Percentiles rank a stretch among this genome's conserved stretches.
Conservation (phyloP, 2,888 invertebrate species). For the Dendrolimus houi region DNA sequence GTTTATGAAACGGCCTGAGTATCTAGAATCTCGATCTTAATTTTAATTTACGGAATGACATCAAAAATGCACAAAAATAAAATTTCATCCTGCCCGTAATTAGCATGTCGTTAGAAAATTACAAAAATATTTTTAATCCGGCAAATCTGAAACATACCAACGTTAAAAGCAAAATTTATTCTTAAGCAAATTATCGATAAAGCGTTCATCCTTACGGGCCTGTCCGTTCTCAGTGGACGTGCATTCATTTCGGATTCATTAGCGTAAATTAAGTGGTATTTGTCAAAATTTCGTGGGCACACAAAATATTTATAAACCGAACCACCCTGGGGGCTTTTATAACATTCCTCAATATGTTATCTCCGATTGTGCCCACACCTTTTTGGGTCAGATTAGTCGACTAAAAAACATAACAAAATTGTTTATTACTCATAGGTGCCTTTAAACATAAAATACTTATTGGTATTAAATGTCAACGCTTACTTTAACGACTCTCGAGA, state of each 20-base stretch:
- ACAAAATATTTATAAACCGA: slow-evolving; percentile 65
- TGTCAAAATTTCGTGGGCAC: slow-evolving; percentile 61
- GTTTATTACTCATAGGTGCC: slow-evolving; percentile 37
- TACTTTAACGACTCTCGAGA: slow-evolving; percentile 49
- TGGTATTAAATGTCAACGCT: slow-evolving; percentile 54
- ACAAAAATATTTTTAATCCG: not conserved
- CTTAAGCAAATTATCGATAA: not conserved
- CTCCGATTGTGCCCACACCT: slow-evolving; percentile 39
- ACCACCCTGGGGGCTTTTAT: slow-evolving; percentile 41
- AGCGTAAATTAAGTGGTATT: slow-evolving; percentile 74
- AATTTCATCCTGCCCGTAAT: no score
- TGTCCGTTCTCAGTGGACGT: slow-evolving; percentile 47
- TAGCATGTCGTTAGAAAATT: no score
- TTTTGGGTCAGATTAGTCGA: slow-evolving; percentile 28
- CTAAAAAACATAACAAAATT: slow-evolving; percentile 31
- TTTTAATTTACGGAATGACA: not conserved
- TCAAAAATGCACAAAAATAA: not conserved
- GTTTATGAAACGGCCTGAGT: no score
- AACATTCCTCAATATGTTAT: slow-evolving; percentile 46
- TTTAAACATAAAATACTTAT: slow-evolving; percentile 37
- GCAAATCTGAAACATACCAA: not conserved
- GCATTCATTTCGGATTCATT: slow-evolving; percentile 68
- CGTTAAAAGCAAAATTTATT: not conserved
- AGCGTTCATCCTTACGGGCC: slow-evolving; percentile 33
- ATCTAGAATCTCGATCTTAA: not conserved